Percentiles rank a stretch among this genome's conserved stretches.
phyloP scores from a whole-genome alignment of 1,140 invertebrate genomes.

The Oreohelix idahoensis region DNA sequence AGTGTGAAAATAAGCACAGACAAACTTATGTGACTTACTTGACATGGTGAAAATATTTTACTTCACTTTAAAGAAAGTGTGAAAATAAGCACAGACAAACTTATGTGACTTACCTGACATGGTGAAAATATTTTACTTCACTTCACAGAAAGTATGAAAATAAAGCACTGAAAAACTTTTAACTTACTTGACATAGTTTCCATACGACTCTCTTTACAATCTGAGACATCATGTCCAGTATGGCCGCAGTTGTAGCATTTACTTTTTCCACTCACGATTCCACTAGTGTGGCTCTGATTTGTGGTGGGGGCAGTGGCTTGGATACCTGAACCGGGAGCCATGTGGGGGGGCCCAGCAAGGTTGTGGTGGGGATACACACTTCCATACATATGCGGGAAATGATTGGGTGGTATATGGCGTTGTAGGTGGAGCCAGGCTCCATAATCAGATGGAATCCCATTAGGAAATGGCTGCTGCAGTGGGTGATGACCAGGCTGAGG shows the following conservation, averaged over 20 bases:
- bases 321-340: not conserved
- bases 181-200: constrained; percentile 74
- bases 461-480: not conserved
- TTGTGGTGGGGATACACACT: not conserved
- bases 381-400: constrained; percentile 1
- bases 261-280: constrained; percentile 69
- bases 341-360: not conserved
- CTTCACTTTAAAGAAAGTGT: too few relatives aligned
- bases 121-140: too few relatives aligned
- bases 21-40: too few relatives aligned
- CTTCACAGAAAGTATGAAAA: too few relatives aligned
- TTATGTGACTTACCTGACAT: too few relatives aligned
- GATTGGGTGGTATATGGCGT: not conserved
- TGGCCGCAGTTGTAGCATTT: constrained; percentile 85
- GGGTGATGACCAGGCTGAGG: not conserved
- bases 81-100: too few relatives aligned
- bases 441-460: constrained; percentile 10
- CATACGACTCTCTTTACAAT: constrained; percentile 89
- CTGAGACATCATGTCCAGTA: constrained; percentile 82
- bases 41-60: too few relatives aligned
- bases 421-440: not conserved
- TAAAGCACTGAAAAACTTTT: too few relatives aligned
- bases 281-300: not conserved
- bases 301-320: not conserved
- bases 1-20: too few relatives aligned